Percentiles rank a stretch among this genome's conserved stretches.
These are phyloP conservation scores for Octodon degus DNA, from an alignment of 2,113 vertebrate species.

Conservation along the genomic window DNA sequence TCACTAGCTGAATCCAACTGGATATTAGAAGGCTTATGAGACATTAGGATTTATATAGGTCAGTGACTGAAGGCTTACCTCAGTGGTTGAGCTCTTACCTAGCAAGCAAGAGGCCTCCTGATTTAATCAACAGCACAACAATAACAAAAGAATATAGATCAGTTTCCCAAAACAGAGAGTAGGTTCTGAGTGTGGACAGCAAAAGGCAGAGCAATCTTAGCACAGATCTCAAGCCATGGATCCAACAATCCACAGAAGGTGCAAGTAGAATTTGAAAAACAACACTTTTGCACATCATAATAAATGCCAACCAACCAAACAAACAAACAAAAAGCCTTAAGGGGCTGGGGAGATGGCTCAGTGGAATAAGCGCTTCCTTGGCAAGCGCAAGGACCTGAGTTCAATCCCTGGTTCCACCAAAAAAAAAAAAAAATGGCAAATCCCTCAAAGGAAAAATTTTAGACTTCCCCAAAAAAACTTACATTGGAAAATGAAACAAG, in stretches of 20 bases:
- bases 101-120: not conserved
- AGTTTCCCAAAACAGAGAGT: not conserved
- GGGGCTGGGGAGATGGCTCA: too few relatives aligned
- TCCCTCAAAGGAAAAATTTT: not conserved
- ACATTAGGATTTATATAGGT: not conserved
- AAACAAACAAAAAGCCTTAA: too few relatives aligned
- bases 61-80: not conserved
- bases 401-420: too few relatives aligned
- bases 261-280: constrained; percentile 2
- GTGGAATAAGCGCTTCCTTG: too few relatives aligned
- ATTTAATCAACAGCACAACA: not conserved
- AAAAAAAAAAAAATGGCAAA: too few relatives aligned
- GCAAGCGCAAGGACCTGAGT: too few relatives aligned
- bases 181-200: not conserved
- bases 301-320: too few relatives aligned
- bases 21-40: not conserved
- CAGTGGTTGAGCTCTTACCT: not conserved
- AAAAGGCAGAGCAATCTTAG: not conserved
- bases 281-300: not conserved
- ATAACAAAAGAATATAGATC: not conserved
- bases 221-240: not conserved
- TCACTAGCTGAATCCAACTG: not conserved
- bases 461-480: not conserved
- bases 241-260: not conserved
- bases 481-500: constrained; percentile 23